Evolutionary conservation across 2,113 vertebrate species (phyloP).

Genomic region (Panthera leo): DNA sequence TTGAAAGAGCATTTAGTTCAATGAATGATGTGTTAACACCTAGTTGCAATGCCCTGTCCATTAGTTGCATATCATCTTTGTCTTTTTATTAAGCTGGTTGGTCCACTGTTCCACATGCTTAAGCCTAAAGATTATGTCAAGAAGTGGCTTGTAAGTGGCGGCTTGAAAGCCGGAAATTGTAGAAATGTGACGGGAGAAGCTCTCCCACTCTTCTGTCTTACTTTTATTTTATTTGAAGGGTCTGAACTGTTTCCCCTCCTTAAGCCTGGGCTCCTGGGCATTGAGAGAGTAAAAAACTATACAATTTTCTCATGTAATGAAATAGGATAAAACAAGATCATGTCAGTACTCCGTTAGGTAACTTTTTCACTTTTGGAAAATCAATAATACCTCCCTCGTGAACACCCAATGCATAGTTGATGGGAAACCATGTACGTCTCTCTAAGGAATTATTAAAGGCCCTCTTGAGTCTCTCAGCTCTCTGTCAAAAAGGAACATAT

Average conservation of each 20-base stretch:
- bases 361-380: constrained; percentile 65
- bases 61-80: constrained; percentile 81
- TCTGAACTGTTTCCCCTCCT: constrained; percentile 14
- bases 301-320: constrained; percentile 79
- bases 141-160: constrained; percentile 73
- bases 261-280: constrained; percentile 41
- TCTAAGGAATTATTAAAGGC: not conserved
- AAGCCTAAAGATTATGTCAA: constrained; percentile 79
- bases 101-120: constrained; percentile 78
- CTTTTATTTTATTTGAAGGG: constrained; percentile 65
- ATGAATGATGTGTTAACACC: constrained; percentile 84
- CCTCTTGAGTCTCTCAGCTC: not conserved
- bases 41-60: constrained; percentile 77
- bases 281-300: constrained; percentile 54
- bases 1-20: constrained; percentile 84
- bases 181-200: constrained; percentile 40
- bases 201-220: constrained; percentile 41
- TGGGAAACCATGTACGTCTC: not conserved
- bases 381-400: not conserved
- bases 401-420: not conserved
- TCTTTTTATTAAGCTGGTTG: constrained; percentile 85
- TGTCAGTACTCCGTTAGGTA: constrained; percentile 44
- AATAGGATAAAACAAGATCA: constrained; percentile 71
- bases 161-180: constrained; percentile 66
- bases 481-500: constrained; percentile 4